phyloP scores from a whole-genome alignment of 2,113 vertebrate genomes.

The Blennius ocellaris region DNA sequence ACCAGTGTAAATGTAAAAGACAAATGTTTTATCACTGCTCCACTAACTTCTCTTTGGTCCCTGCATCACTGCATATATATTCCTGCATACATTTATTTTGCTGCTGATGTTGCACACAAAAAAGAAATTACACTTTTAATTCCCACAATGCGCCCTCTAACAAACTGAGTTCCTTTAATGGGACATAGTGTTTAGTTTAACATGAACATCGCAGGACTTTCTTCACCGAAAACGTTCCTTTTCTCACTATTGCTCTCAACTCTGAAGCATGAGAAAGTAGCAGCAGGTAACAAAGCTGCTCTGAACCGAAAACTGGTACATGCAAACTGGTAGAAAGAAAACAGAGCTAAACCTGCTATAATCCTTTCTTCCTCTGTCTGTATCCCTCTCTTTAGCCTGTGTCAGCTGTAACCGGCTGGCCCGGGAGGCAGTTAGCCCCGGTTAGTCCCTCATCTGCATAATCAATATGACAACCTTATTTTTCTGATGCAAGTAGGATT shows the following conservation, averaged over 20 bases:
- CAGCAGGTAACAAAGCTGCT: conserved; percentile 16
- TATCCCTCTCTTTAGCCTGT: conserved; percentile 87
- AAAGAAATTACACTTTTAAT: background rate
- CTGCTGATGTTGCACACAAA: no score
- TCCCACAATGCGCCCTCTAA: background rate
- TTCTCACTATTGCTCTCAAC: conserved; percentile 9
- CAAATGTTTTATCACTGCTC: no score
- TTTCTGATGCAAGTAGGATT: conserved; percentile 99
- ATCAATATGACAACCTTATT: conserved; percentile 99
- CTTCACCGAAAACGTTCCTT: background rate
- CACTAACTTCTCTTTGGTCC: no score
- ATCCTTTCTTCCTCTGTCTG: conserved; percentile 73
- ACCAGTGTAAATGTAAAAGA: no score
- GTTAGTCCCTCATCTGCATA: conserved; percentile 92
- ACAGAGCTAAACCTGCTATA: conserved; percentile 70
- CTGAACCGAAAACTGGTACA: conserved; percentile 40
- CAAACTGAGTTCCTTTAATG: background rate
- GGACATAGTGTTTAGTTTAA: background rate
- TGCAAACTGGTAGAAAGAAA: conserved; percentile 56
- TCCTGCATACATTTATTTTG: no score
- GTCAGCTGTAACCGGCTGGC: conserved; percentile 91
- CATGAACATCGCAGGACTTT: background rate
- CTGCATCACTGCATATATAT: no score
- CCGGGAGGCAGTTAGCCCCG: conserved; percentile 86
- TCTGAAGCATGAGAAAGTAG: background rate